Percentiles rank a stretch among this genome's conserved stretches.
Conservation (phyloP, 92 coral and sea anemone genomes). For the Heteractis magnifica region DNA sequence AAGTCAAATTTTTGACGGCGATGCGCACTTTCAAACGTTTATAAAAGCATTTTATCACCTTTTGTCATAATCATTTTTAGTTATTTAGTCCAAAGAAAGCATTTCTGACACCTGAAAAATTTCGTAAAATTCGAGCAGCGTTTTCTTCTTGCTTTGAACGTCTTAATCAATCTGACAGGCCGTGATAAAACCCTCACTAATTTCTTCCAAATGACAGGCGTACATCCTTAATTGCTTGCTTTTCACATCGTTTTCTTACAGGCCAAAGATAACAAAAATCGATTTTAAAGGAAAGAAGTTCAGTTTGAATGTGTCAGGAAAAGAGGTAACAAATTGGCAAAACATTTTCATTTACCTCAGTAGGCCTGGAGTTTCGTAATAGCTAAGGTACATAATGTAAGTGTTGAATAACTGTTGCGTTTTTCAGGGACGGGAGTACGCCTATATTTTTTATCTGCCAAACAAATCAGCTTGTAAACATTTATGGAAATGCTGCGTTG, state of each 20-base stretch:
- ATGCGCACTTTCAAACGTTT: too few relatives aligned
- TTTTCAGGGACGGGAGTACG: slow-evolving; percentile 75
- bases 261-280: slow-evolving; percentile 92
- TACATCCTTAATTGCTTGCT: background rate
- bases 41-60: too few relatives aligned
- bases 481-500: slow-evolving; percentile 95
- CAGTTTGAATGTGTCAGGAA: slow-evolving; percentile 82
- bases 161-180: too few relatives aligned
- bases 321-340: slow-evolving; percentile 58
- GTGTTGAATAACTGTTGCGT: background rate
- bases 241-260: slow-evolving; percentile 10
- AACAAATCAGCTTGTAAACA: slow-evolving; percentile 92
- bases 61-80: too few relatives aligned
- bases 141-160: too few relatives aligned
- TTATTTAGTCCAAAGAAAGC: too few relatives aligned
- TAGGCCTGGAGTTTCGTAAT: background rate
- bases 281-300: slow-evolving; percentile 92
- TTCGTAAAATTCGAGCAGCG: too few relatives aligned
- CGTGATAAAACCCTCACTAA: background rate
- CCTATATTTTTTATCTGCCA: slow-evolving; percentile 76
- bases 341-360: background rate
- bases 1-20: too few relatives aligned
- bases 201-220: background rate
- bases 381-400: background rate
- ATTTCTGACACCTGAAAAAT: too few relatives aligned